A percentile compares a stretch with the other conserved stretches of the same genome.
Conservation (phyloP, 2,797 vertebrate genomes). For the Enteromius mattozi region DNA sequence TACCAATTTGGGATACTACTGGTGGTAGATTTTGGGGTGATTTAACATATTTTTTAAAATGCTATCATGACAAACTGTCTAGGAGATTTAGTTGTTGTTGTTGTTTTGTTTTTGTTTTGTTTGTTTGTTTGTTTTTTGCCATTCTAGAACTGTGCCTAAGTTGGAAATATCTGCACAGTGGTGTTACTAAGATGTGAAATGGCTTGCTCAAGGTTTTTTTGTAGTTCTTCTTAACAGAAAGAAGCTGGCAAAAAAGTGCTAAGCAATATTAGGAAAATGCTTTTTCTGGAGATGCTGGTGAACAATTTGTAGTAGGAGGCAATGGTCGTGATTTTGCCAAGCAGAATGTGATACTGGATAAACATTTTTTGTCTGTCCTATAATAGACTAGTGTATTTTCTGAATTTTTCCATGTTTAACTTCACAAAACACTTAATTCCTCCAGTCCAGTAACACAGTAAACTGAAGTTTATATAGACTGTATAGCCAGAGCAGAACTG, state of each 20-base stretch:
- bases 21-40: not conserved
- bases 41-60: not conserved
- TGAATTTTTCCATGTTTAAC: not conserved
- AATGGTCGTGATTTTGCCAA: not conserved
- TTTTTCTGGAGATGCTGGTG: not conserved
- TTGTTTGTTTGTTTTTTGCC: not conserved
- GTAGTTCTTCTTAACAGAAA: not conserved
- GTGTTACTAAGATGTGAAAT: not conserved
- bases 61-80: not conserved
- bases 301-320: constrained; percentile 7
- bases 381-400: not conserved
- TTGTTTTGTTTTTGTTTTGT: no score
- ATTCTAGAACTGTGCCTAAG: not conserved
- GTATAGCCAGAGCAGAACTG: not conserved
- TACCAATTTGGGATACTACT: not conserved
- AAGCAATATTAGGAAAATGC: not conserved
- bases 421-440: not conserved
- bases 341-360: not conserved
- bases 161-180: not conserved
- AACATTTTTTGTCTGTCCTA: not conserved
- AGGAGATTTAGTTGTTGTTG: not conserved
- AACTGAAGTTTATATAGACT: not conserved
- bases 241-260: not conserved
- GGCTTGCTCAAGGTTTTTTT: not conserved
- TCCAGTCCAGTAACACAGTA: not conserved